phyloP scores from a whole-genome alignment of 2,888 invertebrate species.

The Romanomermis culicivorax region DNA sequence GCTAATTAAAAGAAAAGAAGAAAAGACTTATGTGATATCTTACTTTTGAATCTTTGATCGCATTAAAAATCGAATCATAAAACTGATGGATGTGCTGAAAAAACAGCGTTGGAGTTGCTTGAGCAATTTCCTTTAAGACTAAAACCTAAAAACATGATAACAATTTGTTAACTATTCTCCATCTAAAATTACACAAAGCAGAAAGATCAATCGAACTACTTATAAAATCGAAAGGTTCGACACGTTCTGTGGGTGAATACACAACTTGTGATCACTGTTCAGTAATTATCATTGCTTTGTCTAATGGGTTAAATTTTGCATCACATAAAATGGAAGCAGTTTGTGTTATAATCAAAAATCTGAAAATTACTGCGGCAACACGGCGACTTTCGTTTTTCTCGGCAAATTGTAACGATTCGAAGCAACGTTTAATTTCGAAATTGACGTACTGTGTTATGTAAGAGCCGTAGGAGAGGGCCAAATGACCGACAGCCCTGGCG shows the following conservation, averaged over 20 bases:
- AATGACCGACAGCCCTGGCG: slow-evolving; percentile 72
- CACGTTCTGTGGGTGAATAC: too few species aligned
- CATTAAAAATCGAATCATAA: slow-evolving; percentile 29
- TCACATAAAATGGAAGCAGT: too few species aligned
- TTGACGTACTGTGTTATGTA: slow-evolving; percentile 85
- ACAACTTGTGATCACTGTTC: too few species aligned
- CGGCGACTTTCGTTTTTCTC: slow-evolving; percentile 14
- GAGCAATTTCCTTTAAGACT: slow-evolving; percentile 71
- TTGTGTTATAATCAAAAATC: too few species aligned
- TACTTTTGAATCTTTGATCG: slow-evolving; percentile 22
- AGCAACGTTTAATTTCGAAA: slow-evolving; percentile 80
- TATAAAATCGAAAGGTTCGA: too few species aligned
- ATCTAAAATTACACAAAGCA: neutral
- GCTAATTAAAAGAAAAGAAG: too few species aligned
- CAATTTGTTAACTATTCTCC: neutral
- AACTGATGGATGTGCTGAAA: slow-evolving; percentile 38
- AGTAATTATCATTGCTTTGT: too few species aligned
- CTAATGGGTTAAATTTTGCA: too few species aligned
- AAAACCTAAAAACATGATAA: slow-evolving; percentile 41
- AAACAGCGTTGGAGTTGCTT: slow-evolving; percentile 88
- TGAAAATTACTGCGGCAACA: slow-evolving; percentile 4
- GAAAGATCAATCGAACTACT: too few species aligned
- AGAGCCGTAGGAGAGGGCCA: slow-evolving; percentile 56
- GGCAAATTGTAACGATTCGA: slow-evolving; percentile 53
- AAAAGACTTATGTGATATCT: too few species aligned